Base-by-base conservation (phyloP, 2,797 vertebrate genomes). In the Pitangus sulphuratus region DNA sequence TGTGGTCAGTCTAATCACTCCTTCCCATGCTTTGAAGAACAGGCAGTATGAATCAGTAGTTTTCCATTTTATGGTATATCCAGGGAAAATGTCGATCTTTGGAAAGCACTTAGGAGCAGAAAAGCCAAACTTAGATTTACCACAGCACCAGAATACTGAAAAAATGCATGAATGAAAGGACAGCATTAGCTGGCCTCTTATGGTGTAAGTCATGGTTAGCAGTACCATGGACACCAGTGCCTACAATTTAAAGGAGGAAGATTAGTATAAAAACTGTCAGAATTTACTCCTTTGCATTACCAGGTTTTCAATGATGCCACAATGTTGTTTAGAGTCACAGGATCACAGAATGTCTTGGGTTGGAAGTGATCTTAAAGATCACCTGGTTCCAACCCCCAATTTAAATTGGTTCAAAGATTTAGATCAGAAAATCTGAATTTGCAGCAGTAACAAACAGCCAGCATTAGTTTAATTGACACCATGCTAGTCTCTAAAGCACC, bases 1-100 rank as follows among this genome's bases (percentile, higher is more conserved):
- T 75, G 51, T 87, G 90, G 84, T 85, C 90, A 88, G 89, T 89
- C 58, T 53, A 92, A 95, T 91, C 51, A 48, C 44, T 92, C 7
- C 53, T 77, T 42, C 30, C 77, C 87, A 42, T 74, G 85, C 92
- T 70, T 84, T 90, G 88, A 95, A 84, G 48, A 66, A 24, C 60
- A 93, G 47, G 35, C 42, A 51, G 58, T 12, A 28, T 78, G 79
- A 81, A 82, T 56, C n/a, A 89, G 31, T 45, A 50, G 7, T 76
- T 95, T 92, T 91, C 50, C 80, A 66, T 94, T 75, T 93, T 87
- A 24, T 7, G 58, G 69, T 28, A 65, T 66, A 83, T 31, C 20
- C 64, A 84, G 25, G 50, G 42, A 69, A 95, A 93, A 64, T 33
- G 89, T 48, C 0, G 2, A 89, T 61, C 69, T 87, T 94, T 81